These are phyloP conservation scores for Cryptocheilus praepositus DNA, from an alignment of 2,888 invertebrate genomes.

Conservation along the genomic window DNA sequence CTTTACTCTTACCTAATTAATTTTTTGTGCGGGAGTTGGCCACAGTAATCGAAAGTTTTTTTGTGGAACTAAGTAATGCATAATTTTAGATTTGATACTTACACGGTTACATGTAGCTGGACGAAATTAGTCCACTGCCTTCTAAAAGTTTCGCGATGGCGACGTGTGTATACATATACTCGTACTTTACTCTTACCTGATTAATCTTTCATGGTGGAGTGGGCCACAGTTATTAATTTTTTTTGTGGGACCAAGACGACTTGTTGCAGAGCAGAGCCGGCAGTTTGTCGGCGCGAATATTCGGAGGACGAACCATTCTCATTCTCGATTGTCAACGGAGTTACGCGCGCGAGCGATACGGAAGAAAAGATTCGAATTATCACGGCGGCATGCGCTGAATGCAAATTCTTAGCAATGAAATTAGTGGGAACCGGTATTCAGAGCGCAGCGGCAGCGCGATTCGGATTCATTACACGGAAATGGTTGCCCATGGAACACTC, in stretches of 20 bases:
- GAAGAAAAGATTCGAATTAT: slow-evolving; percentile 1
- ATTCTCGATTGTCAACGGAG: not conserved
- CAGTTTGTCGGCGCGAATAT: not conserved
- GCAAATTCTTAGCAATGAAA: slow-evolving; percentile 8
- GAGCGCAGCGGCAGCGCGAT: not conserved
- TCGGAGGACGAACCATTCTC: not conserved
- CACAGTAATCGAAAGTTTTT: not conserved
- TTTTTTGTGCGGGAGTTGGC: no score
- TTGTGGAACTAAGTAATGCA: no score
- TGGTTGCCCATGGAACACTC: not conserved
- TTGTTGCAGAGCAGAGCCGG: not conserved
- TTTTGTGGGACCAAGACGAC: not conserved
- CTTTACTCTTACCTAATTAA: no score
- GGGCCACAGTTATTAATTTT: no score
- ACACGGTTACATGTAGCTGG: no score
- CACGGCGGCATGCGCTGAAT: not conserved
- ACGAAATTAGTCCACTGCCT: no score
- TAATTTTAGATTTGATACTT: no score
- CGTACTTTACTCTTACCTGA: no score
- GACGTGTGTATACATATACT: no score
- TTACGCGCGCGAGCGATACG: not conserved
- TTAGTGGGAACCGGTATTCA: not conserved
- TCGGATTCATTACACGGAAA: not conserved
- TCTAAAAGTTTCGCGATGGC: no score
- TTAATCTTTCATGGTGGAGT: no score